phyloP scores from a whole-genome alignment of 2,888 invertebrate species.

The Platycnemis pennipes region DNA sequence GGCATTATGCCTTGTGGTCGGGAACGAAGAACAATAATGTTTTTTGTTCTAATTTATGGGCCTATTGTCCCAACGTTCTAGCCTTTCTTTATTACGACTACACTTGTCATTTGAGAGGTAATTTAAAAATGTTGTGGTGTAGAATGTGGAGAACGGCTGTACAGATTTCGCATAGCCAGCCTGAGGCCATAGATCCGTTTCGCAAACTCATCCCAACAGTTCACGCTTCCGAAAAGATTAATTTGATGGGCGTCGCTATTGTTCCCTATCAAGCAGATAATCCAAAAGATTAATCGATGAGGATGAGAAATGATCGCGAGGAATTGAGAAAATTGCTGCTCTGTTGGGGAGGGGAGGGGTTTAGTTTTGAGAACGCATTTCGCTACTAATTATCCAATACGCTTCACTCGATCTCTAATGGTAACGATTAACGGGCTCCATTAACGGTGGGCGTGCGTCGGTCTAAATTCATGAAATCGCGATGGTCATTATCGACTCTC shows the following conservation, averaged over 20 bases:
- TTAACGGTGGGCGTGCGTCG: not conserved
- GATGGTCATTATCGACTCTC: not conserved
- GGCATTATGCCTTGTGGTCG: too few relatives aligned
- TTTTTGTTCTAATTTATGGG: too few relatives aligned
- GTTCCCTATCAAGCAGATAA: slow-evolving; percentile 45
- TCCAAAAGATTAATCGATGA: slow-evolving; percentile 26
- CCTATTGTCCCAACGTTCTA: too few relatives aligned
- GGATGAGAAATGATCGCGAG: not conserved
- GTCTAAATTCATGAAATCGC: not conserved
- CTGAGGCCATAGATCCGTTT: not conserved
- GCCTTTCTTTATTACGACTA: too few relatives aligned
- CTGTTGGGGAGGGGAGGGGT: not conserved
- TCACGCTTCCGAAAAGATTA: slow-evolving; percentile 23
- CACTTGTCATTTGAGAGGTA: too few relatives aligned
- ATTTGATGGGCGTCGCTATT: slow-evolving; percentile 45
- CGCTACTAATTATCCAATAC: not conserved
- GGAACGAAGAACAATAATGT: too few relatives aligned
- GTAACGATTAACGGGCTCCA: not conserved
- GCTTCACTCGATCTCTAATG: not conserved
- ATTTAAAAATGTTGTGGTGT: too few relatives aligned
- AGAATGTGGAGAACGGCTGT: too few relatives aligned
- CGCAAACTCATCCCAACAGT: not conserved
- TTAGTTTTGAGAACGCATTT: not conserved
- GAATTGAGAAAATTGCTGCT: not conserved
- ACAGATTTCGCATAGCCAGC: not conserved